phyloP scores from a whole-genome alignment of 2,888 invertebrate species.

The Endomychus coccineus region DNA sequence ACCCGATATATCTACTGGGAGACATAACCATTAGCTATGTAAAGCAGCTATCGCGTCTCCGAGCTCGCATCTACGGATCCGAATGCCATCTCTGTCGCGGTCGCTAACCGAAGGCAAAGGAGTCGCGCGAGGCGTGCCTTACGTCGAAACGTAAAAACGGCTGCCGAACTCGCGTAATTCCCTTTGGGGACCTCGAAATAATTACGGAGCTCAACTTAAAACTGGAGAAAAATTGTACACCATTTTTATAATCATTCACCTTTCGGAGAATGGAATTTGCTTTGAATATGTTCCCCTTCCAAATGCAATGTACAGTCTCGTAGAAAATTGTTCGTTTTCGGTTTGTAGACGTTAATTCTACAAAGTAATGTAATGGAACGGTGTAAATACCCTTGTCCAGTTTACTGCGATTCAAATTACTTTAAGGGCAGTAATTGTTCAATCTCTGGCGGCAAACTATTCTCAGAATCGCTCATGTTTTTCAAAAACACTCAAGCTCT shows the following conservation, averaged over 20 bases:
- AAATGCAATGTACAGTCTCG: too few relatives aligned
- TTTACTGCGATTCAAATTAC: too few relatives aligned
- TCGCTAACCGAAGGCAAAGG: neutral
- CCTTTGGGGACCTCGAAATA: constrained; percentile 39
- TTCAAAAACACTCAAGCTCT: too few relatives aligned
- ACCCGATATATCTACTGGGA: constrained; percentile 36
- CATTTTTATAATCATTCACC: constrained; percentile 45
- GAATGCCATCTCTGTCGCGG: neutral
- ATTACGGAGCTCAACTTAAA: constrained; percentile 43
- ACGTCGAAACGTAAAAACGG: constrained; percentile 9
- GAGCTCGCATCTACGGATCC: constrained; percentile 1
- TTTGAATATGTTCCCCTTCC: constrained; percentile 20
- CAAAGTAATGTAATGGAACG: too few relatives aligned
- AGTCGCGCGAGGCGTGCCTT: neutral
- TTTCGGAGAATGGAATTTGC: constrained; percentile 39
- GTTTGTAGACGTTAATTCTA: too few relatives aligned
- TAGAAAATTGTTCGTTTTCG: too few relatives aligned
- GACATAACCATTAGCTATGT: constrained; percentile 38
- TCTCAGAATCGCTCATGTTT: too few relatives aligned
- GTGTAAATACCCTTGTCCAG: too few relatives aligned
- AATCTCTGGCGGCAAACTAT: too few relatives aligned
- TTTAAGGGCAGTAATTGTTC: too few relatives aligned
- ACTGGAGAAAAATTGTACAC: constrained; percentile 43
- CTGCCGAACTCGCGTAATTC: constrained; percentile 31
- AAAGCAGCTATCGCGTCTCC: constrained; percentile 23